phyloP scores from a whole-genome alignment of 2,888 invertebrate species.

The Apoda limacodes region DNA sequence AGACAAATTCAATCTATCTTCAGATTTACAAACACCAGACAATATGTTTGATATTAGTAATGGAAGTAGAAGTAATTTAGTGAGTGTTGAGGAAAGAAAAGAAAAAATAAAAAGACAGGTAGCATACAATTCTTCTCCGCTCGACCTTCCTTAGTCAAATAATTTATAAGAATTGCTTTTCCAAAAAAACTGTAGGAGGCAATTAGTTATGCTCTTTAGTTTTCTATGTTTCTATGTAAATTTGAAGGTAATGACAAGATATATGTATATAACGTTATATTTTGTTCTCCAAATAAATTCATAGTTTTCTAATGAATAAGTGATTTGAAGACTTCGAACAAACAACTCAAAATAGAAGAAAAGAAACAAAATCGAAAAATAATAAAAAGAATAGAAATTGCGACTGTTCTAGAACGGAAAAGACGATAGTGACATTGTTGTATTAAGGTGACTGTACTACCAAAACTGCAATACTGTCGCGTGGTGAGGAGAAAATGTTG shows the following conservation, averaged over 20 bases:
- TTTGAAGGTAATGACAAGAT: too few species aligned
- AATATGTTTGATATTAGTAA: constrained; percentile 28
- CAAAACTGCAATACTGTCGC: constrained; percentile 95
- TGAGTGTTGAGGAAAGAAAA: constrained; percentile 31
- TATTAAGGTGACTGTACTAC: constrained; percentile 85
- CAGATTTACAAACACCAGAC: constrained; percentile 28
- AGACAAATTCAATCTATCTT: constrained; percentile 22
- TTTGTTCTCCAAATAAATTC: too few species aligned
- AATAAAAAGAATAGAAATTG: constrained; percentile 44
- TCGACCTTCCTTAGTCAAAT: too few species aligned
- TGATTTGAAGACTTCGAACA: too few species aligned
- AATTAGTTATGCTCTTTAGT: too few species aligned
- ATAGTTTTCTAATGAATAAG: too few species aligned
- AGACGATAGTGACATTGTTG: constrained; percentile 40
- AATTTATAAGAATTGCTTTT: too few species aligned
- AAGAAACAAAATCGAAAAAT: constrained; percentile 29
- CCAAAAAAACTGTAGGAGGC: too few species aligned
- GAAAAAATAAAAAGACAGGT: constrained; percentile 26
- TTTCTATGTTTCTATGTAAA: too few species aligned
- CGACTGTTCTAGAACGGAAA: constrained; percentile 60
- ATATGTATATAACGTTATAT: too few species aligned
- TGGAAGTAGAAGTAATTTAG: constrained; percentile 29
- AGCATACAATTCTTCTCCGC: too few species aligned
- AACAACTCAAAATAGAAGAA: too few species aligned
- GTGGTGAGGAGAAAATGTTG: constrained; percentile 81